Evolutionary conservation across 2,888 invertebrate genomes (phyloP), one percentile per base, ranked within the genome.

Genomic region (Blastobasis lacticolella): DNA sequence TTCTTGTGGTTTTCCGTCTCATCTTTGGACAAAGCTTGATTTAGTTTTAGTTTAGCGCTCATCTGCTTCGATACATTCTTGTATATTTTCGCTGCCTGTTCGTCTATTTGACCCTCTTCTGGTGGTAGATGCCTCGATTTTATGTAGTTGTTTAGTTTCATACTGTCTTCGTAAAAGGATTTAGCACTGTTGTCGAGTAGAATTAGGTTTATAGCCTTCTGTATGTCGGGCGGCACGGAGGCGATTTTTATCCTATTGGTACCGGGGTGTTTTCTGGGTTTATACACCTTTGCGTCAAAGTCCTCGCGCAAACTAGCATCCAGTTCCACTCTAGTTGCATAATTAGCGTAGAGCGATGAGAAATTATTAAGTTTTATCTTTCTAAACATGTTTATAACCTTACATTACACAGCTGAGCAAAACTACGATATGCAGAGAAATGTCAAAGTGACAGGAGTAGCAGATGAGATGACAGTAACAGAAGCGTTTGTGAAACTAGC

Each of bases 261-360:
- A 37, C 96, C 96, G 0, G 94, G 94, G 81, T 96, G 95, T 53
- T 91, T 89, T 49, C 91, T 89, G 0, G 93, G 92, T 72, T 94
- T 94, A 55, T 77, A 81, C 53, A 89, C 75, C 41, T 89, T 88
- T 47, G 89, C 71, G 4, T 81, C 83, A 46, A 92, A 83, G 59
- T 77, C 77, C 38, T 88, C 80, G 50, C 81, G 74, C 4, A 92
- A 67, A 47, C 64, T 74, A 37, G 88, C 75, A 60, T 90, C 89
- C n/a, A 92, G 76, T 59, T 88, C 81, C 1, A 90, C 81, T 69
- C 69, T 76, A 4, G 80, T 82, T 1, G 80, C 70, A 56, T 75
- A 86, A 57, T 75, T 78, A 4, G 60, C 48, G 44, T 67, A 71
- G n/a, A 72, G 46, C 2, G 64, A 58, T 0, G 71, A 62, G 8